Conservation (phyloP, 2,113 vertebrate genomes). For the Poeciliopsis occidentalis region DNA sequence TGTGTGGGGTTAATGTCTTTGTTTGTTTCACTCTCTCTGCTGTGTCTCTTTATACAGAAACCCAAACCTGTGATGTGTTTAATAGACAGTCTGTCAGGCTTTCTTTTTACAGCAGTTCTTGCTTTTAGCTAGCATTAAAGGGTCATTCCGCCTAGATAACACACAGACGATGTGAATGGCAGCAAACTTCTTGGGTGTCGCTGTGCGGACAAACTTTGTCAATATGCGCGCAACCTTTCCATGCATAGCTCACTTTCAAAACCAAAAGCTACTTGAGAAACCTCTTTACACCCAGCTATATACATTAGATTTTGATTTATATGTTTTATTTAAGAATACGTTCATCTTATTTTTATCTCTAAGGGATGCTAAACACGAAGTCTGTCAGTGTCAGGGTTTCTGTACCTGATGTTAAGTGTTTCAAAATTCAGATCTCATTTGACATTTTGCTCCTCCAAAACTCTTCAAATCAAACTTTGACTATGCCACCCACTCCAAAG, state of each 20-base stretch:
- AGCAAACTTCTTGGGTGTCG: neutral
- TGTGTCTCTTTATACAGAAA: slow-evolving; percentile 27
- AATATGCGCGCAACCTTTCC: neutral
- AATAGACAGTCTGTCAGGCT: slow-evolving; percentile 12
- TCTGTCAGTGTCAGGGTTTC: neutral
- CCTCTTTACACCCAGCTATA: neutral
- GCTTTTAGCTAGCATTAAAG: slow-evolving; percentile 11
- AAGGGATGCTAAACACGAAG: neutral
- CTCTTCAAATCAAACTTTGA: neutral
- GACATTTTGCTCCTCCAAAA: neutral
- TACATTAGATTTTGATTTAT: neutral
- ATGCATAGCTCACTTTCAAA: neutral
- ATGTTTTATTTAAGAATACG: neutral
- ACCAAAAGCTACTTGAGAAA: neutral
- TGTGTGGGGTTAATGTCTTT: slow-evolving; percentile 53
- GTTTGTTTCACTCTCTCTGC: slow-evolving; percentile 27
- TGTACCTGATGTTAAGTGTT: too few species aligned
- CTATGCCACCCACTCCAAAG: neutral
- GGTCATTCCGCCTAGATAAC: slow-evolving; percentile 1
- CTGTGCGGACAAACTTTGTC: neutral
- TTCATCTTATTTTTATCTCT: too few species aligned
- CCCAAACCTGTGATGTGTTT: slow-evolving; percentile 38
- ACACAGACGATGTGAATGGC: neutral
- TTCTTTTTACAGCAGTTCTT: slow-evolving; percentile 8
- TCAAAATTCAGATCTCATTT: neutral